Evolutionary conservation across 2,113 vertebrate species (phyloP).

Genomic region (Oreochromis spilurus): DNA sequence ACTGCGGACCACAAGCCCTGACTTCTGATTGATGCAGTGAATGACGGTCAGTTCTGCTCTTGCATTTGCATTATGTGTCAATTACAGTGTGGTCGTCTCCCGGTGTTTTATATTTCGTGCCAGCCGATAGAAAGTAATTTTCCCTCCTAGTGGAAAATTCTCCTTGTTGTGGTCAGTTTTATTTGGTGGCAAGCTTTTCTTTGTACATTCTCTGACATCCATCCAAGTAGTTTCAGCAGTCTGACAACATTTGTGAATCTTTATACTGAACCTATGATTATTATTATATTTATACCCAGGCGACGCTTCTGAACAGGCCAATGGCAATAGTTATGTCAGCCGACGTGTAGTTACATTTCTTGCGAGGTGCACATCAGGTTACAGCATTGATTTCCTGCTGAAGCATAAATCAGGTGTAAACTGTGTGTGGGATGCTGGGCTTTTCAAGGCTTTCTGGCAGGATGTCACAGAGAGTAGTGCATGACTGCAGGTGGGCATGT

Average conservation of each 20-base stretch:
- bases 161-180: neutral
- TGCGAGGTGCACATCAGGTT: neutral
- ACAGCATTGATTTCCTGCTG: neutral
- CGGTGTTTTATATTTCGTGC: neutral
- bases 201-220: neutral
- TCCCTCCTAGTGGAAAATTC: neutral
- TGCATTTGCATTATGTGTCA: neutral
- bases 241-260: neutral
- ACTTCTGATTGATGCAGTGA: neutral
- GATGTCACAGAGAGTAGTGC: neutral
- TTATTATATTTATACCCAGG: neutral
- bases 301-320: neutral
- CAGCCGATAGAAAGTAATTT: neutral
- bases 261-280: neutral
- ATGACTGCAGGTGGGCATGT: neutral
- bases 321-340: neutral
- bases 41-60: neutral
- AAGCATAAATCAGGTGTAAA: neutral
- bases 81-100: neutral
- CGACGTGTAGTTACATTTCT: accelerated
- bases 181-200: neutral
- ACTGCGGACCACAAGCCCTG: neutral
- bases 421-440: neutral
- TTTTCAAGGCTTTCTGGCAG: neutral
- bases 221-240: neutral